Conservation (phyloP, 1,140 invertebrate species). For the Nephila pilipes region DNA sequence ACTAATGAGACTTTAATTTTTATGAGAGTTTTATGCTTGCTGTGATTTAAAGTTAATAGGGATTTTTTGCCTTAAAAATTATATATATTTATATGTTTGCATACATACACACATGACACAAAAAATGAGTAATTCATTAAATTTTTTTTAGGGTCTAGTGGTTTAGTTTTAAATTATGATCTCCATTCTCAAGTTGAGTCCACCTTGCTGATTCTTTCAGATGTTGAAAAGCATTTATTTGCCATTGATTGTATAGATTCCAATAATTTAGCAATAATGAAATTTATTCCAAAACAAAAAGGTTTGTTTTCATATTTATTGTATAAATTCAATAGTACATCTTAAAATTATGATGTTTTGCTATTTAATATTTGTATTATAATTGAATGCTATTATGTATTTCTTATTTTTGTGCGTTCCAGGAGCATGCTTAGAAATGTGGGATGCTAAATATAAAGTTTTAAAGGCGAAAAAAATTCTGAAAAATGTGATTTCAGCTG, state of each 20-base stretch:
- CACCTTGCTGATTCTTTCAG: background rate
- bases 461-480: constrained; percentile 33
- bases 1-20: too few relatives aligned
- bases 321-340: background rate
- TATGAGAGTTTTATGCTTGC: too few relatives aligned
- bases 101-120: too few relatives aligned
- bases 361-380: background rate
- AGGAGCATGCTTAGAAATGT: constrained; percentile 41
- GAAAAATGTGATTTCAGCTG: background rate
- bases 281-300: constrained; percentile 5
- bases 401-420: constrained; percentile 22
- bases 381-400: background rate
- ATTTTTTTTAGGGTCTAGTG: constrained; percentile 46
- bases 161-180: background rate
- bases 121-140: too few relatives aligned
- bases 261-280: constrained; percentile 15
- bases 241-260: background rate
- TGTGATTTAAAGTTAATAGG: too few relatives aligned
- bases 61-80: too few relatives aligned
- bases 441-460: constrained; percentile 36
- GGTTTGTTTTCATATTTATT: background rate
- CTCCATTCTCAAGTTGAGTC: background rate
- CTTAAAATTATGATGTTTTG: background rate
- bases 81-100: too few relatives aligned
- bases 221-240: background rate